phyloP scores from a whole-genome alignment of 2,888 invertebrate genomes.

The Conus canariensis region DNA sequence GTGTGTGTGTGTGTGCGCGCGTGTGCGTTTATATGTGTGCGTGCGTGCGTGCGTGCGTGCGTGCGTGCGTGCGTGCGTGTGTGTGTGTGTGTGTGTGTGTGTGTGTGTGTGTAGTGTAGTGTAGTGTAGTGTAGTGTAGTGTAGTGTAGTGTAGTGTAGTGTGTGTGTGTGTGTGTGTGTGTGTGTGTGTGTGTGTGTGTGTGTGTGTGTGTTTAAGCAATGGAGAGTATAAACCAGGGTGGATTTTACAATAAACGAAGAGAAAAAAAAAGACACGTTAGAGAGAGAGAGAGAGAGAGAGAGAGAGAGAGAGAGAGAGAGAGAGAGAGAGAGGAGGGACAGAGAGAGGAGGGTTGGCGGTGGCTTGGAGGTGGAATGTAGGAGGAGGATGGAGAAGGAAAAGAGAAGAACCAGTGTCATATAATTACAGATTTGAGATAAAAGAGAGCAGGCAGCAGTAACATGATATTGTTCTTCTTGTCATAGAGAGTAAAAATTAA shows the following conservation, averaged over 20 bases:
- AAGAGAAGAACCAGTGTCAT: neutral
- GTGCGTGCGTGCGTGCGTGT: neutral
- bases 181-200: too few species aligned
- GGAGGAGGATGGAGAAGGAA: neutral
- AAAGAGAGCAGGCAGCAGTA: neutral
- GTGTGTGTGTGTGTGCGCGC: slow-evolving; percentile 2
- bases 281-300: neutral
- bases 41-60: too few species aligned
- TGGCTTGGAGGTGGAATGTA: neutral
- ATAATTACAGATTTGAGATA: neutral
- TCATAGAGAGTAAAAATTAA: too few species aligned
- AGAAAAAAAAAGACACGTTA: neutral
- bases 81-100: neutral
- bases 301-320: slow-evolving; percentile 1
- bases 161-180: too few species aligned
- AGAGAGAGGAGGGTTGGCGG: neutral
- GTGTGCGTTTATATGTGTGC: neutral
- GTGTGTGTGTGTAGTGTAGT: too few species aligned
- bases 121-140: too few species aligned
- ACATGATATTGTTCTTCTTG: too few species aligned
- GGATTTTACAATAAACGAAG: neutral
- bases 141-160: too few species aligned
- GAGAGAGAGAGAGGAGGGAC: neutral
- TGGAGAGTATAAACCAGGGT: too few species aligned
- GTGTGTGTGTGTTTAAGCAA: too few species aligned